phyloP scores from a whole-genome alignment of 2,797 vertebrate genomes.

The Prunella strophiata region DNA sequence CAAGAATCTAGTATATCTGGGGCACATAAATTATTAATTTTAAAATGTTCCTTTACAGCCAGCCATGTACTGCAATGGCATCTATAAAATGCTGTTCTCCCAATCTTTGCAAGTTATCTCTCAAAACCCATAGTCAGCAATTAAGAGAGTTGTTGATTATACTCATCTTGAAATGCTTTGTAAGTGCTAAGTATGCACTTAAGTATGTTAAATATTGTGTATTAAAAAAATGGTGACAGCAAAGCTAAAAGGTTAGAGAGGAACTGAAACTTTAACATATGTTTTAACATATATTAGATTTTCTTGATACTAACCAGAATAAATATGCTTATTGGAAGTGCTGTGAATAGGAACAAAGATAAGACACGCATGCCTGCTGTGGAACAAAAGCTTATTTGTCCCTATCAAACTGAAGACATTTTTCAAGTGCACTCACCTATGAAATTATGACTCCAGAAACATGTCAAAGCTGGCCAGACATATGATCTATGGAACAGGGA shows the following conservation, averaged over 20 bases:
- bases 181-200: not conserved
- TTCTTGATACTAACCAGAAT: slow-evolving; percentile 2
- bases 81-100: slow-evolving; percentile 3
- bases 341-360: slow-evolving; percentile 23
- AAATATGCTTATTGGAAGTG: slow-evolving; percentile 9
- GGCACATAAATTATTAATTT: slow-evolving; percentile 57
- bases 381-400: slow-evolving; percentile 62
- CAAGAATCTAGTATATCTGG: slow-evolving; percentile 30
- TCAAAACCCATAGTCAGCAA: not conserved
- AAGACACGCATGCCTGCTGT: slow-evolving; percentile 2
- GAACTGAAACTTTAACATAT: not conserved
- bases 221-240: not conserved
- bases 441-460: slow-evolving; percentile 62
- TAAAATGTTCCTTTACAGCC: slow-evolving; percentile 1
- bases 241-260: not conserved
- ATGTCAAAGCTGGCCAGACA: slow-evolving; percentile 41
- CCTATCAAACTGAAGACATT: not conserved
- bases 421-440: slow-evolving; percentile 60
- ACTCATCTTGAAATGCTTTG: not conserved
- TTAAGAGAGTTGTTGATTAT: not conserved
- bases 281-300: not conserved
- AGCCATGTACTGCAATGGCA: not conserved
- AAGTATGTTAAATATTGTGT: not conserved
- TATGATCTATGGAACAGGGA: slow-evolving; percentile 20
- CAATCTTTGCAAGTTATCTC: not conserved